Evolutionary conservation across 2,888 invertebrate genomes (phyloP), one percentile per base, ranked within the genome.

Genomic region (Cancer borealis): DNA sequence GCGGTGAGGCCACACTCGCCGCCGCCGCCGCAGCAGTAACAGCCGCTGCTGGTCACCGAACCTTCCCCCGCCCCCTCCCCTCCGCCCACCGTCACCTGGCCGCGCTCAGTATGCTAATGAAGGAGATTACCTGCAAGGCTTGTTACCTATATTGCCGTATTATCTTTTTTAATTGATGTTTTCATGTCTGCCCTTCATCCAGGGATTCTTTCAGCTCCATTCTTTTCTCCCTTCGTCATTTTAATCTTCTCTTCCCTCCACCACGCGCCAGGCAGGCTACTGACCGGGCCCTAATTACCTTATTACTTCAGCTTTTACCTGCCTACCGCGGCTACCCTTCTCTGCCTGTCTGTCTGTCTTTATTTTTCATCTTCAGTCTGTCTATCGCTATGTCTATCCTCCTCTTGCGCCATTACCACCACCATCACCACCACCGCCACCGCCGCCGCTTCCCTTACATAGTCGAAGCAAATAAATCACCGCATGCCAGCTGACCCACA

Each of bases 121-220:
- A 21, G 79, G 79, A 79, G 79, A 79, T 79, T 79, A 79, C 79
- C 30, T 30, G 79, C 79, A 21, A 30, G 79, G 30, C 79, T 30
- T 79, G 79, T 79, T 79, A 79, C 30, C 79, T 30, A 30, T 79
- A 79, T 79, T 79, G 30, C 79, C 26, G 79, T 79, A 30, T 79
- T 79, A 79, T 79, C 79, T 79, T 26, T 79, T 79, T 79, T 79
- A 79, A 79, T 79, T 26, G 79, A 79, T 79, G 79, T 79, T 79
- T 79, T 79, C 79, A 79, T 79, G 79, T 79, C 79, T 30, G 10
- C 79, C 30, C 79, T 79, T 79, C 79, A 79, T 79, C 79, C 30
- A 26, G 79, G 30, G 79, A 30, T 79, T 79, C 79, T 79, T 30
- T 26, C 79, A 12, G 79, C 30, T 30, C 79, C 79, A 79, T 79